A percentile compares a stretch with the other conserved stretches of the same genome.
These are phyloP conservation scores for Plectus sambesii DNA, from an alignment of 1,140 invertebrate species.

Conservation along the genomic window DNA sequence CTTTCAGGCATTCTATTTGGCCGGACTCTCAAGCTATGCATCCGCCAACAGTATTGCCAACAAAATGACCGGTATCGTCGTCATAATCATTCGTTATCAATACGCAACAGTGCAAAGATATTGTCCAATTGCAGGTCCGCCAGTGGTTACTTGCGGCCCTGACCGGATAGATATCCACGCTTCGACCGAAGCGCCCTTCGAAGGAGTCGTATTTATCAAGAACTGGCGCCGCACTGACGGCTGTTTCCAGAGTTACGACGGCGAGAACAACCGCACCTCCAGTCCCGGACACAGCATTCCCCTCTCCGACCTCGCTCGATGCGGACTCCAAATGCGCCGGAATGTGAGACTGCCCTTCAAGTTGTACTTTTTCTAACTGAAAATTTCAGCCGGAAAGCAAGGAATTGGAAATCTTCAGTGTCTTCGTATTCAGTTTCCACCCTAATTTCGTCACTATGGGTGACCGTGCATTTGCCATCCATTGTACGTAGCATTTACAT, in stretches of 20 bases:
- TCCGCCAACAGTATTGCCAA: no score
- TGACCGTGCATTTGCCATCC: conserved; percentile 16
- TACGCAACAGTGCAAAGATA: no score
- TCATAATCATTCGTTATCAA: no score
- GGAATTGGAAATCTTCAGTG: conserved; percentile 14
- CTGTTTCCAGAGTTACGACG: conserved; percentile 7
- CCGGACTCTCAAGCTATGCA: no score
- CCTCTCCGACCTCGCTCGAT: conserved; percentile 8
- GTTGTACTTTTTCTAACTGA: conserved; percentile 9
- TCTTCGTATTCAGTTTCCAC: conserved; percentile 21
- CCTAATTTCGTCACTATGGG: conserved; percentile 17
- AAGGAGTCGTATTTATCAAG: conserved; percentile 19
- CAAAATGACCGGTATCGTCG: no score
- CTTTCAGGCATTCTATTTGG: no score
- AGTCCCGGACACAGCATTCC: conserved; percentile 10
- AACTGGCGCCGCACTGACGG: conserved; percentile 12
- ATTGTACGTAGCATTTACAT: no score
- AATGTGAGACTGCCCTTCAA: conserved; percentile 12
- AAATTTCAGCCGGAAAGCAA: conserved; percentile 13
- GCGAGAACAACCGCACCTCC: conserved; percentile 10
- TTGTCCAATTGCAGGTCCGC: conserved; percentile 10
- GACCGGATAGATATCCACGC: conserved; percentile 12
- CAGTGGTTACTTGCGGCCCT: conserved; percentile 16
- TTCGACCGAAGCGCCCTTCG: conserved; percentile 11
- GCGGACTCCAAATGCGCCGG: conserved; percentile 17